These are phyloP conservation scores for Quiscalus mexicanus DNA, from an alignment of 2,113 vertebrate species.

Conservation along the genomic window DNA sequence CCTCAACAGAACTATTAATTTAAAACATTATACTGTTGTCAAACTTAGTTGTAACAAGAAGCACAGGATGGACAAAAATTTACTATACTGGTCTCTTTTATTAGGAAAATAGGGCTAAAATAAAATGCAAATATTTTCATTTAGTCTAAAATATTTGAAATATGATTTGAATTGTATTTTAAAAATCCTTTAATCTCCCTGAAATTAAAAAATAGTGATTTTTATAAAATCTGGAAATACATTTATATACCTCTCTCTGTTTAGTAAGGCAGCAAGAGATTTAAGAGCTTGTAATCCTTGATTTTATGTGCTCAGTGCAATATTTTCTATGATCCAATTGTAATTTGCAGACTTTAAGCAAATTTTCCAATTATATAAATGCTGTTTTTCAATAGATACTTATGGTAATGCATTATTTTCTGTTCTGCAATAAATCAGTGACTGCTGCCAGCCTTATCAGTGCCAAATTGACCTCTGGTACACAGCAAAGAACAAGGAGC, in stretches of 20 bases:
- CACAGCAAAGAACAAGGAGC: neutral
- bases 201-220: neutral
- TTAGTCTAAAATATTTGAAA: neutral
- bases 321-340: neutral
- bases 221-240: neutral
- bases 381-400: neutral
- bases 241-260: neutral
- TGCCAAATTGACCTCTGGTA: neutral
- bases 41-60: neutral
- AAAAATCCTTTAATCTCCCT: neutral
- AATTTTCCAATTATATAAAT: neutral
- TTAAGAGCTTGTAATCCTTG: neutral
- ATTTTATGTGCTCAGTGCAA: neutral
- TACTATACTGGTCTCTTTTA: neutral
- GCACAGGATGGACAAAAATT: neutral
- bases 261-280: neutral
- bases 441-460: neutral
- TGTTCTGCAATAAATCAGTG: neutral
- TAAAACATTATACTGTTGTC: neutral
- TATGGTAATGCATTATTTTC: neutral
- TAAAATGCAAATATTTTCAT: neutral
- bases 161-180: neutral
- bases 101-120: neutral
- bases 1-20: neutral
- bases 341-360: neutral